A percentile compares a stretch with the other conserved stretches of the same genome.
Evolutionary conservation across 2,888 invertebrate species (phyloP).

Genomic region (Yponomeuta sedellus): DNA sequence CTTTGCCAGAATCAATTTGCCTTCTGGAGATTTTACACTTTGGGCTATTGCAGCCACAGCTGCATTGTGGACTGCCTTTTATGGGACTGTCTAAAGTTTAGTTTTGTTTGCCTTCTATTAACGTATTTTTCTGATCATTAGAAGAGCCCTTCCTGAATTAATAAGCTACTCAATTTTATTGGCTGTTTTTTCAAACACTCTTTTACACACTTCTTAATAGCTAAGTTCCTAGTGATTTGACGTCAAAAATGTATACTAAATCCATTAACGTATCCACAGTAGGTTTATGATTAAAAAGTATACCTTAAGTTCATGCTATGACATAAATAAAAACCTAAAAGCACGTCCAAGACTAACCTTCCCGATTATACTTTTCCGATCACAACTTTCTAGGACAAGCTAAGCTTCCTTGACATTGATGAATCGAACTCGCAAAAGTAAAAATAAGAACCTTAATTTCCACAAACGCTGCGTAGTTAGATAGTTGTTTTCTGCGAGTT

Average conservation of each 20-base stretch:
- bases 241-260: too few relatives aligned
- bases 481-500: constrained; percentile 1
- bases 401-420: constrained; percentile 11
- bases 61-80: constrained; percentile 2
- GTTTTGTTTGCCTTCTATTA: neutral
- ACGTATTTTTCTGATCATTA: too few relatives aligned
- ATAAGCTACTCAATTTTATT: too few relatives aligned
- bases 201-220: too few relatives aligned
- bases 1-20: constrained; percentile 5
- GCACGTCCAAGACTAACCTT: too few relatives aligned
- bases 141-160: too few relatives aligned
- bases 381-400: constrained; percentile 8
- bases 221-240: too few relatives aligned
- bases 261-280: too few relatives aligned
- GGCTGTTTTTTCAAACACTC: too few relatives aligned
- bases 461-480: constrained; percentile 1
- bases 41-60: neutral
- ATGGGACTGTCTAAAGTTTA: neutral
- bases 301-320: too few relatives aligned
- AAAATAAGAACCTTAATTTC: constrained; percentile 3
- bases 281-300: too few relatives aligned
- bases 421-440: constrained; percentile 8
- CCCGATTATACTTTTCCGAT: constrained; percentile 2
- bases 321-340: too few relatives aligned
- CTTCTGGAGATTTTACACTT: neutral